A percentile compares a stretch with the other conserved stretches of the same genome.
phyloP scores from a whole-genome alignment of 2,888 invertebrate genomes.

The Metacarcinus magister region DNA sequence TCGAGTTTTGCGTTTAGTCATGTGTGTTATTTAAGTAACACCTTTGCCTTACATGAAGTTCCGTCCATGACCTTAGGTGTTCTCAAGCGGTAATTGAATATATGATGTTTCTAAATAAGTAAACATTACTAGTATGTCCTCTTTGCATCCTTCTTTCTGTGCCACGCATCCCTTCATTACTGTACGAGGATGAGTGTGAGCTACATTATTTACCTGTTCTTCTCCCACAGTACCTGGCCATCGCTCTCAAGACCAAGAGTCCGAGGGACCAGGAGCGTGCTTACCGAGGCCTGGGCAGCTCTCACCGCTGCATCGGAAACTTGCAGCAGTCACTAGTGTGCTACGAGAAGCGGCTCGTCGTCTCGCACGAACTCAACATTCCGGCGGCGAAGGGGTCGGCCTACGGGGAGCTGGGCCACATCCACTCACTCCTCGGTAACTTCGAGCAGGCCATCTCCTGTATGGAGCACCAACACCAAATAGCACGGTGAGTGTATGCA shows the following conservation, averaged over 20 bases:
- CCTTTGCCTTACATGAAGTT: neutral
- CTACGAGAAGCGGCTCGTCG: conserved; percentile 95
- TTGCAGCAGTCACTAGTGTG: conserved; percentile 96
- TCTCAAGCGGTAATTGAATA: neutral
- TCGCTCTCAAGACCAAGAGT: conserved; percentile 92
- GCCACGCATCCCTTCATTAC: neutral
- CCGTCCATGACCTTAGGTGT: neutral
- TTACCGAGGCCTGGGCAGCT: conserved; percentile 91
- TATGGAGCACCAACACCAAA: conserved; percentile 94
- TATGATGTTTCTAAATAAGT: neutral
- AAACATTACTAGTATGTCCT: neutral
- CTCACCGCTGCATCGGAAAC: conserved; percentile 91
- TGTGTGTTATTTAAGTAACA: neutral
- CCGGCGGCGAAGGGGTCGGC: conserved; percentile 95
- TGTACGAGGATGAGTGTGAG: neutral
- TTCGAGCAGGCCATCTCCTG: conserved; percentile 97
- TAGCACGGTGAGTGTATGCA: conserved; percentile 88
- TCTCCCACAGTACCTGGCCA: conserved; percentile 89
- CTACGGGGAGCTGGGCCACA: conserved; percentile 94
- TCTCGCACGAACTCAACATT: conserved; percentile 95
- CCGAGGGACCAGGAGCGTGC: conserved; percentile 86
- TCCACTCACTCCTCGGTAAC: conserved; percentile 89
- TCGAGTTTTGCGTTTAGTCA: neutral
- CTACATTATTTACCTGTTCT: neutral
- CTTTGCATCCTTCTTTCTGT: too few relatives aligned